phyloP scores from a whole-genome alignment of 1,140 invertebrate genomes.

The Acyrthosiphon pisum region DNA sequence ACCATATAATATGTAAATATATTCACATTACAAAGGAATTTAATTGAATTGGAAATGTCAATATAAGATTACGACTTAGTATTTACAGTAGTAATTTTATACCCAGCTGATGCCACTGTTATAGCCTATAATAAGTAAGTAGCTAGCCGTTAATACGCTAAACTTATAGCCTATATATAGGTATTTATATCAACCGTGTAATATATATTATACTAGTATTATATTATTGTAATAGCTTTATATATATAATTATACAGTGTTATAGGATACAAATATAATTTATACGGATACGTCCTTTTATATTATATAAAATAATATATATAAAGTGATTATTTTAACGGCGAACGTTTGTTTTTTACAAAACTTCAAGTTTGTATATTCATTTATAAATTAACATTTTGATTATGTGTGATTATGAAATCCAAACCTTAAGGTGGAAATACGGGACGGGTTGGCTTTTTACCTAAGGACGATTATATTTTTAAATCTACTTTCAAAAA shows the following conservation, averaged over 20 bases:
- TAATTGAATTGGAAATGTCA: neutral
- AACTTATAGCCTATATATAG: neutral
- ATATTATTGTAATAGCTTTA: constrained; percentile 2
- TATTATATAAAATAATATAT: neutral
- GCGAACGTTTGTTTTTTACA: neutral
- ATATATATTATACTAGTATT: neutral
- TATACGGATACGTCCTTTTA: neutral
- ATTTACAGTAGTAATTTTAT: neutral
- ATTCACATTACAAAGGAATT: neutral
- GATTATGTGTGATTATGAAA: no score
- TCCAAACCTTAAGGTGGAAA: neutral
- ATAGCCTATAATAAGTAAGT: neutral
- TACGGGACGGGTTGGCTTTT: neutral
- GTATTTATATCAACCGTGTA: neutral
- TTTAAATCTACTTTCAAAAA: neutral
- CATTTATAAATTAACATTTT: neutral
- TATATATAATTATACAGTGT: neutral
- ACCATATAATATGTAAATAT: neutral
- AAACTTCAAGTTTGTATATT: neutral
- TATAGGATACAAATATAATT: neutral
- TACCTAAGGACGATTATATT: neutral
- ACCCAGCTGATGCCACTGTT: neutral
- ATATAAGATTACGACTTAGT: neutral
- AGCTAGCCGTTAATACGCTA: neutral
- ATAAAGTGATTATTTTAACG: neutral